Conservation (phyloP, 1,140 invertebrate species). For the Pachypeltis micranthus region DNA sequence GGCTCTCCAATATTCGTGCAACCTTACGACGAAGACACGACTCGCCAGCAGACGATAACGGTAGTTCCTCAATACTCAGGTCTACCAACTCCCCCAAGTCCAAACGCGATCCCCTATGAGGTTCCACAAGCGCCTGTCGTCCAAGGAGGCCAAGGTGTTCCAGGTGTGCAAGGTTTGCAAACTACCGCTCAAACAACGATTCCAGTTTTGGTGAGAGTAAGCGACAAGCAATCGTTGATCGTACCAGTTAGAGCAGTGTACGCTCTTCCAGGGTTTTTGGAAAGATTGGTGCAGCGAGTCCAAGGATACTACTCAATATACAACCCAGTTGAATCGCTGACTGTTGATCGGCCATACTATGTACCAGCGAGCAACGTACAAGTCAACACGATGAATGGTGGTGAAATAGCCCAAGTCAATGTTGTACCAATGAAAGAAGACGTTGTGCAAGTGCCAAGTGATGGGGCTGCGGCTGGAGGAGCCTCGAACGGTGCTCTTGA, state of each 20-base stretch:
- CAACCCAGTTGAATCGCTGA: slow-evolving; percentile 26
- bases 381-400: not conserved
- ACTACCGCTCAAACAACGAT: slow-evolving; percentile 10
- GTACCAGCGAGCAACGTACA: not conserved
- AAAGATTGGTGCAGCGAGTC: slow-evolving; percentile 29
- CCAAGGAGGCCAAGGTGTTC: not conserved
- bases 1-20: not conserved
- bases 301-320: slow-evolving; percentile 31
- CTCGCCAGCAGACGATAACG: not conserved
- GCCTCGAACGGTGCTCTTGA: not conserved
- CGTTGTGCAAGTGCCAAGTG: not conserved
- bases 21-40: not conserved
- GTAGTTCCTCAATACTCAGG: not conserved
- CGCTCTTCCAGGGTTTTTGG: slow-evolving; percentile 27
- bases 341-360: slow-evolving; percentile 13
- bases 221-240: slow-evolving; percentile 14
- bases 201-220: slow-evolving; percentile 7
- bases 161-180: not conserved
- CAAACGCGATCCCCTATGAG: not conserved
- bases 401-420: not conserved
- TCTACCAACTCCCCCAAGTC: not conserved
- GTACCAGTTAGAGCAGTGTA: slow-evolving; percentile 22
- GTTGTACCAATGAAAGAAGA: not conserved
- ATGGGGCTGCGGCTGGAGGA: not conserved
- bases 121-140: not conserved